Evolutionary conservation across 2,113 vertebrate genomes (phyloP).

Genomic region (Pica pica): DNA sequence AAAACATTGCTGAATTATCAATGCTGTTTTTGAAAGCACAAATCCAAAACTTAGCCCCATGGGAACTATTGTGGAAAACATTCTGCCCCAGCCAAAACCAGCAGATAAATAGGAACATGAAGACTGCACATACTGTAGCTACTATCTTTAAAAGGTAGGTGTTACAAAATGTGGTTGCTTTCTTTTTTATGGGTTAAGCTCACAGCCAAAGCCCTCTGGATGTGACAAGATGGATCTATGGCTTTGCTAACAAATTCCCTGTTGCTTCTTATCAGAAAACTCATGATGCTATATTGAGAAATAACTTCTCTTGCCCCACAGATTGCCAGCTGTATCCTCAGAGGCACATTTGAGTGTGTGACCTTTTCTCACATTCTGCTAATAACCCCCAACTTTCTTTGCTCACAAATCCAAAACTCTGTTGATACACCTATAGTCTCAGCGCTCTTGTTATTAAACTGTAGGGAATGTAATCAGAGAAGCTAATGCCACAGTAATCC

Average conservation of each 20-base stretch:
- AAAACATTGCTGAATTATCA: background rate
- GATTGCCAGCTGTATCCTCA: background rate
- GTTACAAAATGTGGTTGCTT: background rate
- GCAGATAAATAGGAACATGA: background rate
- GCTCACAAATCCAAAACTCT: slow-evolving; percentile 12
- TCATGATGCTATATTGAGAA: background rate
- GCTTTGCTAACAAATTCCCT: background rate
- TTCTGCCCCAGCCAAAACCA: background rate
- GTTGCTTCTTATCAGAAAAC: background rate
- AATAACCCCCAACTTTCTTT: slow-evolving; percentile 36
- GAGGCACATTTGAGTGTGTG: background rate
- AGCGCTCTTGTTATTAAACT: slow-evolving; percentile 63
- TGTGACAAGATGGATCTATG: background rate
- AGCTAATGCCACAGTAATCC: slow-evolving; percentile 71
- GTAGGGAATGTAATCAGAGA: slow-evolving; percentile 68
- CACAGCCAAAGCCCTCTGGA: background rate
- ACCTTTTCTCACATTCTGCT: slow-evolving; percentile 37
- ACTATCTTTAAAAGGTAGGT: background rate
- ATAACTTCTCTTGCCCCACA: background rate
- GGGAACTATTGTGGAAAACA: background rate
- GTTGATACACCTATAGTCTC: slow-evolving; percentile 35
- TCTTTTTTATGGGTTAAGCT: background rate
- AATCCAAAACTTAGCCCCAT: background rate
- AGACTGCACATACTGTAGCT: background rate
- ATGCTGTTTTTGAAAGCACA: background rate